Conservation (phyloP, 2,888 invertebrate species). For the Brenthis daphne region DNA sequence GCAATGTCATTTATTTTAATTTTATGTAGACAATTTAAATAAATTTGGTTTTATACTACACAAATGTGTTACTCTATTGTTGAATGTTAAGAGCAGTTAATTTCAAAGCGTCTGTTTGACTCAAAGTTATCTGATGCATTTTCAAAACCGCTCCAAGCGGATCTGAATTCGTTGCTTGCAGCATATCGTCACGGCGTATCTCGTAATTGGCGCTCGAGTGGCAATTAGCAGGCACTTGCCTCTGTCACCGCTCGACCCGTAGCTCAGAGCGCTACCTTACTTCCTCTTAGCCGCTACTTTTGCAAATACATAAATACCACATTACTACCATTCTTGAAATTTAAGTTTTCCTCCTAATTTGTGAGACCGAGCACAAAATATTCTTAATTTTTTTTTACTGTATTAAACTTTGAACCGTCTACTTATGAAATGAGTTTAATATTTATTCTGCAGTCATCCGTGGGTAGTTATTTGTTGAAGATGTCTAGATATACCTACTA, state of each 20-base stretch:
- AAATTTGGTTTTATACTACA: background rate
- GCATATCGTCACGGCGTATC: conserved; percentile 36
- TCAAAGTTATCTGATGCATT: conserved; percentile 16
- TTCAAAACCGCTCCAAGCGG: conserved; percentile 28
- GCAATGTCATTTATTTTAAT: too few species aligned
- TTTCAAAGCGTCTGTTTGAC: conserved; percentile 1
- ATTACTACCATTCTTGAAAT: conserved; percentile 48
- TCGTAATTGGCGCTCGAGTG: conserved; percentile 75
- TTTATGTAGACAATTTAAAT: too few species aligned
- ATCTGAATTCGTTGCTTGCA: conserved; percentile 16
- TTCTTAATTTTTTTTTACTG: conserved; percentile 16
- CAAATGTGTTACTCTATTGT: background rate
- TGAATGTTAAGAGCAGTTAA: conserved; percentile 1
- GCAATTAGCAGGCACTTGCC: conserved; percentile 71
- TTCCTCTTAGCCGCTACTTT: conserved; percentile 41
- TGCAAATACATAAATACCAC: conserved; percentile 33
- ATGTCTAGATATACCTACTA: conserved; percentile 5
- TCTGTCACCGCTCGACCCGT: conserved; percentile 59
- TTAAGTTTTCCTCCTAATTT: conserved; percentile 39
- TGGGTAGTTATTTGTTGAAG: conserved; percentile 24
- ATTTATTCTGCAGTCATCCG: background rate
- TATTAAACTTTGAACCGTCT: conserved; percentile 21
- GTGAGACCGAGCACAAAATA: conserved; percentile 27
- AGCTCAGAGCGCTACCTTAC: conserved; percentile 55
- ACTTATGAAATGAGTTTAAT: conserved; percentile 16